phyloP scores from a whole-genome alignment of 1,140 invertebrate genomes.

The Drosophila bipectinata region DNA sequence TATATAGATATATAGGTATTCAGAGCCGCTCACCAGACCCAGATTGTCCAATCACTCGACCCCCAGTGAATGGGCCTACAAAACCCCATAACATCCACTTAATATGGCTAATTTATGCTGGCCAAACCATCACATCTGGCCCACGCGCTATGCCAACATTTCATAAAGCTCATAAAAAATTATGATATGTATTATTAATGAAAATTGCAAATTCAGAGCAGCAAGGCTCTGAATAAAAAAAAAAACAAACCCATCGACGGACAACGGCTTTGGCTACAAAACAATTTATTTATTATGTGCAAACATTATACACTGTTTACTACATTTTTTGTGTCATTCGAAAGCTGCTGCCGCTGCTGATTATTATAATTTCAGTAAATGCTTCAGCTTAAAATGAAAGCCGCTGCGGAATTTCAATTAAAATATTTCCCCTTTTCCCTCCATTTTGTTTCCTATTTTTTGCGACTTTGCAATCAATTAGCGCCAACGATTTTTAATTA shows the following conservation, averaged over 20 bases:
- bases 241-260: slow-evolving; percentile 22
- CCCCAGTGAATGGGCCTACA: slow-evolving; percentile 30
- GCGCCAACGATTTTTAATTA: slow-evolving; percentile 53
- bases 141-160: slow-evolving; percentile 38
- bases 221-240: slow-evolving; percentile 5
- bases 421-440: slow-evolving; percentile 47
- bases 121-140: slow-evolving; percentile 31
- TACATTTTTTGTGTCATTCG: slow-evolving; percentile 22
- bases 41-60: slow-evolving; percentile 49
- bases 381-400: slow-evolving; percentile 53
- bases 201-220: slow-evolving; percentile 65
- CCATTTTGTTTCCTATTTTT: slow-evolving; percentile 12
- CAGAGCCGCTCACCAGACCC: slow-evolving; percentile 23
- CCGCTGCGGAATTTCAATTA: slow-evolving; percentile 63
- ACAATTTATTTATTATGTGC: slow-evolving; percentile 61
- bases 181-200: slow-evolving; percentile 68
- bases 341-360: slow-evolving; percentile 28
- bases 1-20: slow-evolving; percentile 12
- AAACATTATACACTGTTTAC: slow-evolving; percentile 62
- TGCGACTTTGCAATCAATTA: slow-evolving; percentile 57
- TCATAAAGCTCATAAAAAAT: slow-evolving; percentile 55
- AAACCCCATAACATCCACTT: slow-evolving; percentile 55
- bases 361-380: slow-evolving; percentile 67
- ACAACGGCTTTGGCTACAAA: slow-evolving; percentile 29
- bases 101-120: slow-evolving; percentile 70